Evolutionary conservation across 2,888 invertebrate genomes (phyloP), one percentile per base, ranked within the genome.

Genomic region (Zaprionus lineosus): DNA sequence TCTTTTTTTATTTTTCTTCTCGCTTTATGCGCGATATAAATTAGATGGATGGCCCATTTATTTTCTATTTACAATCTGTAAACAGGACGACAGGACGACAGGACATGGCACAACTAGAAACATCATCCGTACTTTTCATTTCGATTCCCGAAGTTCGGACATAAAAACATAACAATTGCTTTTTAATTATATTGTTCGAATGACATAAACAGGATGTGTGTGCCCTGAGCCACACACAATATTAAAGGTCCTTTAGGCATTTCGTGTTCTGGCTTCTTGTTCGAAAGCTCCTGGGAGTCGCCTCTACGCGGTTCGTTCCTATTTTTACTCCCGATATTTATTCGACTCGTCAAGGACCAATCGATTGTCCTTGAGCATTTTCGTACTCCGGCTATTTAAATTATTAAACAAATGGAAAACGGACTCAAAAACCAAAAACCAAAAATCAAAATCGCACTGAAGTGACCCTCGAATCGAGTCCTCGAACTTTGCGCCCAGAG

Each of bases 51-150:
- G 59, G 28, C 63, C 67, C 71, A 71, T 71, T 71, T 71, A 63
- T 63, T 67, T 71, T 67, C 66, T 71, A 71, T 71, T 67, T 71
- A 71, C 67, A 63, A 59, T 33, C 18, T 58, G 62, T 47, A 66
- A 71, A 71, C 62, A 66, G 47, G 37, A 16, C 18, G 37, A n/a
- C n/a, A n/a, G n/a, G n/a, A n/a, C n/a, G n/a, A n/a, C 29, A 24
- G 24, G 24, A 24, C 2, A 24, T 7, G 7, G 21, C 4, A 21
- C 21, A 21, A n/a, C n/a, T n/a, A n/a, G n/a, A n/a, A n/a, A n/a
- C n/a, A n/a, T n/a, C n/a, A n/a, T n/a, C n/a, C n/a, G n/a, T n/a
- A n/a, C n/a, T n/a, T n/a, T n/a, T n/a, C n/a, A n/a, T n/a, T n/a
- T n/a, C n/a, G n/a, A n/a, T n/a, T n/a, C n/a, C n/a, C n/a, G n/a